Conservation (phyloP, 2,888 invertebrate species). For the Leptura quadrifasciata region DNA sequence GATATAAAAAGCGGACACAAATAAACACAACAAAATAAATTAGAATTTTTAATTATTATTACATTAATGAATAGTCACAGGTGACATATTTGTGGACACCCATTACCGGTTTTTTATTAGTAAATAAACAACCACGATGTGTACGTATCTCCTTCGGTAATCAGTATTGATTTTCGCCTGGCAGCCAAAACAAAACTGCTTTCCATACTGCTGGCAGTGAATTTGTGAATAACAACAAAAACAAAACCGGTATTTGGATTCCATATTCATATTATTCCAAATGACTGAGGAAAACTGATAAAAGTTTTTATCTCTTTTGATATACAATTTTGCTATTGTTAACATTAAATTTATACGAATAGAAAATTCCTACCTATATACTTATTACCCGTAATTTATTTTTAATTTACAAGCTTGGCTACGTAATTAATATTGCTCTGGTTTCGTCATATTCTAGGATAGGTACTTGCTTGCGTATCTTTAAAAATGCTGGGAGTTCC, state of each 20-base stretch:
- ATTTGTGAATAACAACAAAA: slow-evolving; percentile 31
- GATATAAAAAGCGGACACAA: background rate
- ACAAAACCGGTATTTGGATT: slow-evolving; percentile 16
- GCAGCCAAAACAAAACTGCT: slow-evolving; percentile 19
- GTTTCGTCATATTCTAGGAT: background rate
- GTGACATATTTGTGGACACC: slow-evolving; percentile 6
- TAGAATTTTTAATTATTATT: background rate
- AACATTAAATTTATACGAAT: background rate
- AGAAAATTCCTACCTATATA: background rate
- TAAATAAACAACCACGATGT: slow-evolving; percentile 26
- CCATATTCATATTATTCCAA: slow-evolving; percentile 8
- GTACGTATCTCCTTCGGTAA: background rate
- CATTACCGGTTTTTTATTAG: slow-evolving; percentile 28
- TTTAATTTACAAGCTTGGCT: slow-evolving; percentile 10
- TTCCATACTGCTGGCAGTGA: slow-evolving; percentile 19
- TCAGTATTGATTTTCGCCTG: slow-evolving; percentile 28
- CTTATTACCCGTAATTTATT: slow-evolving; percentile 19
- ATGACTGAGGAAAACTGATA: slow-evolving; percentile 23
- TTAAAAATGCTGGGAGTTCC: no score
- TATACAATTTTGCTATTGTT: background rate
- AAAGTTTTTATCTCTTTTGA: slow-evolving; percentile 12
- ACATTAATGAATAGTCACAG: slow-evolving; percentile 8
- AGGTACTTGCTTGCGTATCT: no score
- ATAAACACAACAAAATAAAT: background rate
- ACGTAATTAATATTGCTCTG: background rate